Base-by-base conservation (phyloP, 2,113 vertebrate genomes). In the Mystacornis crossleyi region DNA sequence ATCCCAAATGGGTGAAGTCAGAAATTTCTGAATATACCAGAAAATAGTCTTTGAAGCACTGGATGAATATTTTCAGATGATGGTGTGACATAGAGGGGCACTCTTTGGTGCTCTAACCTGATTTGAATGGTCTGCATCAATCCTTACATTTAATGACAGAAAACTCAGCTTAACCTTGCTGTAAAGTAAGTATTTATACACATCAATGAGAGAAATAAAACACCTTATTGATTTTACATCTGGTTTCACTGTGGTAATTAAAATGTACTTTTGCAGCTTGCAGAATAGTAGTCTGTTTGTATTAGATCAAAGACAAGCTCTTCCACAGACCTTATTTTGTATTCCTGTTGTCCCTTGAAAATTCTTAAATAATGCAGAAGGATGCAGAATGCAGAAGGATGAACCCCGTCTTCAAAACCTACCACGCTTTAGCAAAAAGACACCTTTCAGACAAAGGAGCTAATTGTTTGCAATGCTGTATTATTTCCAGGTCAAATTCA, bases 181-280 rank as follows among this genome's bases (percentile, higher is more conserved):
- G 95, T 96, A 97, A 97, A 97, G 93, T 97, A 96, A 96, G 95
- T 97, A 97, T 97, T 97, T 97, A 97, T 97, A 97, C 94, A 97
- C 97, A 97, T 97, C 96, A 94, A 94, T 97, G 96, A 97, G 96
- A 97, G 96, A 97, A 97, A 97, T 97, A 97, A 97, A 97, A 94
- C 94, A 97, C 95, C 79, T 47, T 97, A 97, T 97, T 97, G 97
- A 97, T 97, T 97, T 97, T 97, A 97, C 89, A 97, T 97, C 96
- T 94, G 58, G 93, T 94, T 97, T 95, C 97, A 96, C 94, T 82
- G 83, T 92, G 90, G 95, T 97, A 97, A 97, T 97, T 97, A 97
- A 97, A 97, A 97, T 94, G 96, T 97, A 97, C 94, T 95, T 97
- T 96, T 95, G 86, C 95, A 93, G 94, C 96, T 91, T 97, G 92